Conservation (phyloP, 2,113 vertebrate species). For the Phocoena sinus region DNA sequence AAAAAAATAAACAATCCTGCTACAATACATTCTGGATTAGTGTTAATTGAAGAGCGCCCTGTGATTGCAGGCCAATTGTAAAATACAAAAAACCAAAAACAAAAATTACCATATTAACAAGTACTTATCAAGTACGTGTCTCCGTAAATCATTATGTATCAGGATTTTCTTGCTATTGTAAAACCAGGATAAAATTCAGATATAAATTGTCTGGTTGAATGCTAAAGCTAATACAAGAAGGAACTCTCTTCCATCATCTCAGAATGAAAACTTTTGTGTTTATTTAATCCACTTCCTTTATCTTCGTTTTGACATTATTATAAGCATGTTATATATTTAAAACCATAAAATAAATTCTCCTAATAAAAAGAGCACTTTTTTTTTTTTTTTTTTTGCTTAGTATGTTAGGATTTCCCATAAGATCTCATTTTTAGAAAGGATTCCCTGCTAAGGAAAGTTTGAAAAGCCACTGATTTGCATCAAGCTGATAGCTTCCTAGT, state of each 20-base stretch:
- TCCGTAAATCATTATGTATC: not conserved
- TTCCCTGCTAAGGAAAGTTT: not conserved
- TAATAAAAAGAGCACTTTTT: not conserved
- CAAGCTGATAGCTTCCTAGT: not conserved
- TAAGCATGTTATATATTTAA: not conserved
- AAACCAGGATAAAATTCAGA: conserved; percentile 16
- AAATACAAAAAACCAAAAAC: not conserved
- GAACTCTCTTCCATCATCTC: not conserved
- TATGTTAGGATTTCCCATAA: not conserved
- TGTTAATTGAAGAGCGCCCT: not conserved
- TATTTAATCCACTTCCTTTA: not conserved
- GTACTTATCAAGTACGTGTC: not conserved
- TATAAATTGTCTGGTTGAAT: not conserved
- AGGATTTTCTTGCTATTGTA: conserved; percentile 6
- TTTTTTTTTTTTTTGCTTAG: not conserved
- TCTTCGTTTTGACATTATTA: not conserved
- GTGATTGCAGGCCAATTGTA: not conserved
- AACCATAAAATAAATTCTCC: not conserved
- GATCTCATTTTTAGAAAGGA: not conserved
- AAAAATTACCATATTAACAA: not conserved
- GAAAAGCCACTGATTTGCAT: not conserved
- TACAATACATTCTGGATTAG: not conserved
- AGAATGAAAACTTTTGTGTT: not conserved
- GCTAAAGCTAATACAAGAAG: not conserved
- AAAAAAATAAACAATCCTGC: not conserved